Conservation (phyloP, 2,888 invertebrate genomes). For the Leptinotarsa rubiginosa region DNA sequence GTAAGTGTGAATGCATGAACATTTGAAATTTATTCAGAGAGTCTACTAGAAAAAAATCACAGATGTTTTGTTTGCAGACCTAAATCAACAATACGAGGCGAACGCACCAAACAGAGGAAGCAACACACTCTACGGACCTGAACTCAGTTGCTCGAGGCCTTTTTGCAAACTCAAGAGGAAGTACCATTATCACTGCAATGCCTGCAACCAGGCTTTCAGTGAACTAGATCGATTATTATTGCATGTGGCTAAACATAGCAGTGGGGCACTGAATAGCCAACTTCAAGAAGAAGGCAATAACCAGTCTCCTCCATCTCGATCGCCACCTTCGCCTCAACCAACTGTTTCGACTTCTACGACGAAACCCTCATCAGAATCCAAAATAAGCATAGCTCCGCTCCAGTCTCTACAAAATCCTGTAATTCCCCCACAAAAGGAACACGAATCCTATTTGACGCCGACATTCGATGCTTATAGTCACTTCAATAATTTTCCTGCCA, state of each 20-base stretch:
- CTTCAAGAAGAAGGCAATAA: slow-evolving; percentile 62
- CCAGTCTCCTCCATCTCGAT: slow-evolving; percentile 48
- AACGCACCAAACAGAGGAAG: slow-evolving; percentile 50
- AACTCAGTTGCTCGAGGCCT: slow-evolving; percentile 78
- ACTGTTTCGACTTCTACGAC: slow-evolving; percentile 56
- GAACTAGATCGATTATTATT: slow-evolving; percentile 76
- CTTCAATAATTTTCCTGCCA: slow-evolving; percentile 64
- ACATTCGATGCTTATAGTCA: slow-evolving; percentile 64
- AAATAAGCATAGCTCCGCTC: slow-evolving; percentile 64
- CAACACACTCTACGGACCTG: slow-evolving; percentile 73
- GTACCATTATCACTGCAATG: slow-evolving; percentile 83
- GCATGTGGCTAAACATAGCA: slow-evolving; percentile 79
- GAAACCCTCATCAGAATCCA: slow-evolving; percentile 53
- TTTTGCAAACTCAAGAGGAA: slow-evolving; percentile 85
- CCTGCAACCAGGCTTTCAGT: slow-evolving; percentile 85
- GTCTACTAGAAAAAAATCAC: not conserved
- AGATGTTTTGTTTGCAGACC: slow-evolving; percentile 44
- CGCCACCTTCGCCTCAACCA: slow-evolving; percentile 51
- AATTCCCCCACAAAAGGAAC: slow-evolving; percentile 42
- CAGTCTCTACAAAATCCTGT: slow-evolving; percentile 62
- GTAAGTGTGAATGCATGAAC: not conserved
- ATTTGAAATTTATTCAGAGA: not conserved
- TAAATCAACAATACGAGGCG: slow-evolving; percentile 30
- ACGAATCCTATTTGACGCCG: slow-evolving; percentile 57
- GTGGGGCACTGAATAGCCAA: slow-evolving; percentile 69